phyloP scores from a whole-genome alignment of 2,113 vertebrate species.

The Ctenodactylus gundi region DNA sequence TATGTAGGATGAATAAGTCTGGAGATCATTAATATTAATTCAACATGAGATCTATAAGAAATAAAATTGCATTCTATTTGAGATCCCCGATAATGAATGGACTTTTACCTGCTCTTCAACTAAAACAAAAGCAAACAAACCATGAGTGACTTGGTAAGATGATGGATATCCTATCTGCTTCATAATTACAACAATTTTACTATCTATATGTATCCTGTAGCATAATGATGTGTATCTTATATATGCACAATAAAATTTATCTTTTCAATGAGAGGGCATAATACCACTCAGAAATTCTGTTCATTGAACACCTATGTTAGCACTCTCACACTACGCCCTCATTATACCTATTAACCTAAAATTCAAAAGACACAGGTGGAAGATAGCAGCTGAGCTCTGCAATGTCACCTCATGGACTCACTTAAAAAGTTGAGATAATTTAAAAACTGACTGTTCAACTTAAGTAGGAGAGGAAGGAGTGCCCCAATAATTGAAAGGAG shows the following conservation, averaged over 20 bases:
- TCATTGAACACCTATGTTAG: neutral
- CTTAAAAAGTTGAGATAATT: too few species aligned
- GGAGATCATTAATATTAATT: neutral
- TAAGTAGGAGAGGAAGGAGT: too few species aligned
- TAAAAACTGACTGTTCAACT: too few species aligned
- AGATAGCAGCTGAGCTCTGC: too few species aligned
- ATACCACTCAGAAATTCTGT: neutral
- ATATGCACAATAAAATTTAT: neutral
- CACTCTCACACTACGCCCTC: neutral
- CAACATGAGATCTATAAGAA: neutral
- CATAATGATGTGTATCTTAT: neutral
- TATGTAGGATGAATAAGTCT: neutral
- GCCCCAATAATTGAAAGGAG: too few species aligned
- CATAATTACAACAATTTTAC: neutral
- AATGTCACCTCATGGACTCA: too few species aligned
- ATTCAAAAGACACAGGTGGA: slow-evolving; percentile 4
- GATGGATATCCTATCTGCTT: neutral
- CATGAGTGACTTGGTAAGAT: neutral
- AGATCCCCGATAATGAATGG: neutral
- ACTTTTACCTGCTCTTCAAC: neutral
- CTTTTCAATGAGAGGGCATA: neutral
- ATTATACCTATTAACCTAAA: neutral
- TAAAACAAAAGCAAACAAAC: neutral
- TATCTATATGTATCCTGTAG: neutral
- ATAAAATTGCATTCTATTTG: neutral